Percentiles rank a stretch among this genome's conserved stretches.
These are phyloP conservation scores for Tokudaia muenninki DNA, from an alignment of 2,797 vertebrate genomes.

Conservation along the genomic window DNA sequence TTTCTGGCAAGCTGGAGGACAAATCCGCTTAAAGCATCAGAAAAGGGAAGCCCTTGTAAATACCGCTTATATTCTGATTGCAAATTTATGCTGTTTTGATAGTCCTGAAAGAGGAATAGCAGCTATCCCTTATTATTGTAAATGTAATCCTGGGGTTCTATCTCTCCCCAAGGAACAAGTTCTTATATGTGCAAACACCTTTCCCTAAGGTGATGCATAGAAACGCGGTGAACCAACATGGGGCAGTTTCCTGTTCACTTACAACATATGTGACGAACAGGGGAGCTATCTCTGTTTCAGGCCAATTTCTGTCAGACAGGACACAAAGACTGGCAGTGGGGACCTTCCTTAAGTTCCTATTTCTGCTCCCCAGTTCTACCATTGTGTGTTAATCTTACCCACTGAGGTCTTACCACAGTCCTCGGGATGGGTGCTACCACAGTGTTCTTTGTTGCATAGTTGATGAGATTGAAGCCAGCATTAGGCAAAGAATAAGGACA, in stretches of 20 bases:
- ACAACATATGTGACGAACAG: background rate
- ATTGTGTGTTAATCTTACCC: background rate
- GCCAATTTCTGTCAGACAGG: background rate
- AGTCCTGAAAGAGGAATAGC: background rate
- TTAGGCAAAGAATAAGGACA: background rate
- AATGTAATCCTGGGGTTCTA: background rate
- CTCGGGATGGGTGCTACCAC: background rate
- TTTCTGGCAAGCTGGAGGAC: background rate
- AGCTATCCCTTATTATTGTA: background rate
- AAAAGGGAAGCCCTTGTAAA: background rate
- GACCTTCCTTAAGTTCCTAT: too few relatives aligned
- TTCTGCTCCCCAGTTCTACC: background rate
- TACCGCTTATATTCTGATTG: background rate
- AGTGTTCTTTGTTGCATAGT: background rate
- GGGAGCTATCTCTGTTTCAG: background rate
- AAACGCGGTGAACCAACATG: background rate
- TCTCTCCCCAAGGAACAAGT: background rate
- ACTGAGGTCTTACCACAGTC: background rate
- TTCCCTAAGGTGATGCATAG: background rate
- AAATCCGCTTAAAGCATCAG: background rate
- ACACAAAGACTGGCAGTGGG: background rate
- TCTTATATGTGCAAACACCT: background rate
- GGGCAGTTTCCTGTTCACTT: background rate
- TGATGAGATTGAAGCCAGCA: background rate
- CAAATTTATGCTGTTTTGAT: background rate